Conservation (phyloP, 1,140 invertebrate species). For the Drosophila suzukii region DNA sequence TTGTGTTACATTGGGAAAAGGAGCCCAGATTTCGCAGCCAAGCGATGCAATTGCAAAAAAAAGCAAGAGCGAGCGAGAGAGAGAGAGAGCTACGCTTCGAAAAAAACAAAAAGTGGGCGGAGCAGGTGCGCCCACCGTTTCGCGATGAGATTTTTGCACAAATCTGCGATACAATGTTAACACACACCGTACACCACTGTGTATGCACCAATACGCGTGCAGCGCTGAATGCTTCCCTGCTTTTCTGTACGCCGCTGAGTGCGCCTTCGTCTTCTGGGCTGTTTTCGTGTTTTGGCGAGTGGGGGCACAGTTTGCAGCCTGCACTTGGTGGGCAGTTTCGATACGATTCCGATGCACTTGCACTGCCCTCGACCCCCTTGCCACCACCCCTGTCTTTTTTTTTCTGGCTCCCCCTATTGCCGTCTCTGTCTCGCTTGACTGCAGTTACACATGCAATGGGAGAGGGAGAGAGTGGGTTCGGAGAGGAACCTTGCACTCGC, state of each 20-base stretch:
- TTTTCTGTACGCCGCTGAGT: constrained; percentile 69
- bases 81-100: constrained; percentile 20
- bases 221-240: constrained; percentile 33
- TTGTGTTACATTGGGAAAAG: constrained; percentile 84
- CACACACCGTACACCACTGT: constrained; percentile 4
- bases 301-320: constrained; percentile 52
- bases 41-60: constrained; percentile 65
- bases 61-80: constrained; percentile 7
- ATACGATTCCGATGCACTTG: constrained; percentile 53
- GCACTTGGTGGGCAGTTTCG: constrained; percentile 11
- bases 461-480: not conserved
- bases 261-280: constrained; percentile 71
- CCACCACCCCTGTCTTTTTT: not conserved
- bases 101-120: constrained; percentile 39
- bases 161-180: constrained; percentile 41
- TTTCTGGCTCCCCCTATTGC: constrained; percentile 1
- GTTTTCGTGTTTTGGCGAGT: constrained; percentile 71
- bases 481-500: constrained; percentile 38
- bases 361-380: not conserved
- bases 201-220: constrained; percentile 24
- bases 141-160: constrained; percentile 57
- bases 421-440: constrained; percentile 16
- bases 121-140: constrained; percentile 61
- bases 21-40: constrained; percentile 80
- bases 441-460: constrained; percentile 14